phyloP scores from a whole-genome alignment of 2,888 invertebrate species.

The Dryocosmus kuriphilus region DNA sequence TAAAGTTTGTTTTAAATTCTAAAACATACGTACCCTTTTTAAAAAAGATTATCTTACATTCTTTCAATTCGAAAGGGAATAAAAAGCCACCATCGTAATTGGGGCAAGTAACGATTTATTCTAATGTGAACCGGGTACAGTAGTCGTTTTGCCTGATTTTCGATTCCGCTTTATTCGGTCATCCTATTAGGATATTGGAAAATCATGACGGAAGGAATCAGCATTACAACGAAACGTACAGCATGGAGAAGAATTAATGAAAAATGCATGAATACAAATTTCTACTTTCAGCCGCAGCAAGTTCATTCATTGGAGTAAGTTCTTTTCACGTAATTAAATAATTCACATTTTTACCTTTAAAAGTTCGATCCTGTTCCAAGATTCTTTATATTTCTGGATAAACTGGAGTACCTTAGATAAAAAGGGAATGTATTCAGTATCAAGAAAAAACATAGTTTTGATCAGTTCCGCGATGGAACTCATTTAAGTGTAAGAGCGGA shows the following conservation, averaged over 20 bases:
- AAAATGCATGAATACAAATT: conserved; percentile 22
- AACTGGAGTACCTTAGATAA: no score
- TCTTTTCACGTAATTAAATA: neutral
- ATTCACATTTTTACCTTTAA: neutral
- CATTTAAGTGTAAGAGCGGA: neutral
- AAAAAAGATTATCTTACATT: no score
- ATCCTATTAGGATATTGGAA: conserved; percentile 34
- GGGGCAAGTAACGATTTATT: neutral
- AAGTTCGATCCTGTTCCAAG: neutral
- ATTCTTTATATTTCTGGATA: neutral
- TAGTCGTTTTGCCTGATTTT: neutral
- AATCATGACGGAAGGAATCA: neutral
- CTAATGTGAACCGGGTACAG: neutral
- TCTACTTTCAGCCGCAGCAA: neutral
- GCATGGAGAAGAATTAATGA: neutral
- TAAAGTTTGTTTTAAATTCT: neutral
- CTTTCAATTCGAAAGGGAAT: no score
- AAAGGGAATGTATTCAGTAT: no score
- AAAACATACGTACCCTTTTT: neutral
- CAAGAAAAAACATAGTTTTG: no score
- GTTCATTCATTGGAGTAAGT: neutral
- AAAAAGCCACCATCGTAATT: neutral
- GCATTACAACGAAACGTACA: neutral
- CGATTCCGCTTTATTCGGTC: conserved; percentile 2
- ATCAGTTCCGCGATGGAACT: neutral